These are phyloP conservation scores for Holcopasites calliopsidis DNA, from an alignment of 1,140 invertebrate species.

Conservation along the genomic window DNA sequence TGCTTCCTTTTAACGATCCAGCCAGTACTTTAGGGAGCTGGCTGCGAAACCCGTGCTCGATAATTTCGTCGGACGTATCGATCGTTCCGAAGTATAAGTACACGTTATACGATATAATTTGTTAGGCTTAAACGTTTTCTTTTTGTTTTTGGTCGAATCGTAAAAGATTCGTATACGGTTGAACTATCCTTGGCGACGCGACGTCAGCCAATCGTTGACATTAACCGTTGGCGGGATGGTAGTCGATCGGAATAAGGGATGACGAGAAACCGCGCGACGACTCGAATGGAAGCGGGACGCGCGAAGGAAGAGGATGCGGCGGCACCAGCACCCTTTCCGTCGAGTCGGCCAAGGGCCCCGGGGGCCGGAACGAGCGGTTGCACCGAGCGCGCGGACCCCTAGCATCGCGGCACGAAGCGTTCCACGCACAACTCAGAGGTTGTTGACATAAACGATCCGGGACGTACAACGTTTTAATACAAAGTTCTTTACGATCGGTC, in stretches of 20 bases:
- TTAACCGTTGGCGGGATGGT: constrained; percentile 39
- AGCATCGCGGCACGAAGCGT: constrained; percentile 59
- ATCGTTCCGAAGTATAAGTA: constrained; percentile 49
- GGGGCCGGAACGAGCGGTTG: constrained; percentile 41
- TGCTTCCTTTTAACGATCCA: constrained; percentile 59
- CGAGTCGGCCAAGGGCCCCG: constrained; percentile 59
- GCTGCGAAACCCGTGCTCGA: constrained; percentile 51
- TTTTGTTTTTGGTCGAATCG: constrained; percentile 47
- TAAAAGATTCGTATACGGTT: constrained; percentile 5
- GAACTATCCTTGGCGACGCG: not conserved
- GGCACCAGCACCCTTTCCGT: constrained; percentile 50
- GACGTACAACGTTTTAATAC: constrained; percentile 72
- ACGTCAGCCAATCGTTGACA: not conserved
- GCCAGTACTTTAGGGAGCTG: constrained; percentile 47
- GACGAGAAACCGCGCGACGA: too few species aligned
- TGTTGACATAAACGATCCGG: constrained; percentile 66
- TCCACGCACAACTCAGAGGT: constrained; percentile 63
- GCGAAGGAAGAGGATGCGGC: constrained; percentile 46
- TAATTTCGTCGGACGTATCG: constrained; percentile 59
- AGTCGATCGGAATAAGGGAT: constrained; percentile 43
- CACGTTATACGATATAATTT: constrained; percentile 54
- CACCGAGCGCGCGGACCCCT: constrained; percentile 55
- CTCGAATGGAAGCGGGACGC: constrained; percentile 5
- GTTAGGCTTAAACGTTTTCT: constrained; percentile 42
- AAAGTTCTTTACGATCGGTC: constrained; percentile 72